A percentile compares a stretch with the other conserved stretches of the same genome.
Conservation (phyloP, 2,113 vertebrate genomes). For the Galeopterus variegatus region DNA sequence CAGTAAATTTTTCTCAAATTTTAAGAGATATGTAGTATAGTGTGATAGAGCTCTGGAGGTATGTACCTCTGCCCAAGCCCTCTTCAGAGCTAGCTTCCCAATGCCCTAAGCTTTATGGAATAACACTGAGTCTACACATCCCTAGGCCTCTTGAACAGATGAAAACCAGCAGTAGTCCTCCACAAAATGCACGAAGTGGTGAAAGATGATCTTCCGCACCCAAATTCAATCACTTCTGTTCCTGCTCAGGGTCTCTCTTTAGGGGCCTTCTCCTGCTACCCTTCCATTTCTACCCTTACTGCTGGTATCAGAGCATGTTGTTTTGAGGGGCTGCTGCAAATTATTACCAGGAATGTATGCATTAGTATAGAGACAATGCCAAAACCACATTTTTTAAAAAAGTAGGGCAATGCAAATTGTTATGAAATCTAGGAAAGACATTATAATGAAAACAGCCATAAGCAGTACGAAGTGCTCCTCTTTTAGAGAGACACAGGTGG, state of each 20-base stretch:
- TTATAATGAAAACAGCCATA: fast-evolving
- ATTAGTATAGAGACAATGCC: fast-evolving
- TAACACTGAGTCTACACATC: neutral
- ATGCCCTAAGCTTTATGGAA: too few relatives aligned
- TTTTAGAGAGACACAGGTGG: neutral
- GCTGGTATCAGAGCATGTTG: fast-evolving
- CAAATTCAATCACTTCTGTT: too few relatives aligned
- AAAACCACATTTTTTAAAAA: neutral
- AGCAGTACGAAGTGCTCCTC: neutral
- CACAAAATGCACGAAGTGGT: neutral
- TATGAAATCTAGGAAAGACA: neutral
- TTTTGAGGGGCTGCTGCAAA: fast-evolving
- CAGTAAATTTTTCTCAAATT: neutral
- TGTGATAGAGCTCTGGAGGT: neutral
- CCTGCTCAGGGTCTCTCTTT: neutral
- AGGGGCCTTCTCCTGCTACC: neutral
- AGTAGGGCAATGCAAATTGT: neutral
- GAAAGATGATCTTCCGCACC: neutral
- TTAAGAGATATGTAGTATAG: neutral
- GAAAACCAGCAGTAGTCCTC: neutral
- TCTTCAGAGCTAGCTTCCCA: neutral
- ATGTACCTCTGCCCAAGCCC: neutral
- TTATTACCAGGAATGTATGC: too few relatives aligned
- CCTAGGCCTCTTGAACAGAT: neutral
- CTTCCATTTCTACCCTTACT: neutral